Evolutionary conservation across 2,113 vertebrate genomes (phyloP).

Genomic region (Atherinomorus stipes): DNA sequence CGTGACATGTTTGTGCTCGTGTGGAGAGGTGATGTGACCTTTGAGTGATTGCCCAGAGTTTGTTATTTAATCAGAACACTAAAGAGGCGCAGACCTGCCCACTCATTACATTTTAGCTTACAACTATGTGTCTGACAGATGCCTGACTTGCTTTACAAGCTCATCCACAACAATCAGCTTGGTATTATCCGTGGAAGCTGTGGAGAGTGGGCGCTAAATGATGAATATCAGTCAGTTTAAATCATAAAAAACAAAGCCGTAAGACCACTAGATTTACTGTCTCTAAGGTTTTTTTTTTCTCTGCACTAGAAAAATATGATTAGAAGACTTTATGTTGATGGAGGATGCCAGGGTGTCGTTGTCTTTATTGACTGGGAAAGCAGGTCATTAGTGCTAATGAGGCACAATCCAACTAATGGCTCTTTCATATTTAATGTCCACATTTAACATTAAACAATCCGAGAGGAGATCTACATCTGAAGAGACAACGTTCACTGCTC

Average conservation of each 20-base stretch:
- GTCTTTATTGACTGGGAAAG: conserved; percentile 7
- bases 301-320: background rate
- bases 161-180: conserved; percentile 41
- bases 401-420: background rate
- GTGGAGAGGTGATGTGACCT: conserved; percentile 21
- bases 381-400: background rate
- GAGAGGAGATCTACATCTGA: conserved; percentile 3
- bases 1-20: conserved; percentile 19
- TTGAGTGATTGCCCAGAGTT: conserved; percentile 20
- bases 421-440: conserved; percentile 9
- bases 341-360: background rate
- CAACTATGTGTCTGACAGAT: conserved; percentile 12
- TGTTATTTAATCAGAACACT: conserved; percentile 44
- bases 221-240: conserved; percentile 33
- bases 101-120: conserved; percentile 45
- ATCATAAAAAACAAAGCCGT: conserved; percentile 5
- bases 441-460: conserved; percentile 29
- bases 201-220: conserved; percentile 31
- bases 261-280: background rate
- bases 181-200: conserved; percentile 20
- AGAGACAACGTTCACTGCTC: conserved; percentile 19
- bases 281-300: background rate
- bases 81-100: conserved; percentile 32
- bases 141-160: conserved; percentile 19
- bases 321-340: conserved; percentile 6